Base-by-base conservation (phyloP, 2,888 invertebrate species). In the Zaprionus lineosus region DNA sequence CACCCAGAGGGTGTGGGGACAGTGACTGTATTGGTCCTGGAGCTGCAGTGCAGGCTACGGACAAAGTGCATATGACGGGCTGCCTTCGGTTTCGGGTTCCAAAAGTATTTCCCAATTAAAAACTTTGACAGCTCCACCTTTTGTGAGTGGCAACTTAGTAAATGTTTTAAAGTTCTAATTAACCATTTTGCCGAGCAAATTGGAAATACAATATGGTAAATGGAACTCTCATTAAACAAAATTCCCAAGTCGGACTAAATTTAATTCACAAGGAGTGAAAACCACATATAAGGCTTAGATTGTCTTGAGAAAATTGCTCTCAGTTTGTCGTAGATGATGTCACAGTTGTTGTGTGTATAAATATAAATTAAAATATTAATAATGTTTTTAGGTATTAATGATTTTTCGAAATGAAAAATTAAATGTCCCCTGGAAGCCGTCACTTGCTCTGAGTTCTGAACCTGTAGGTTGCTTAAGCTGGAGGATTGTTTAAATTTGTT, bases 21-120 rank as follows among this genome's bases (percentile, higher is more conserved):
- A n/a, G n/a, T n/a, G n/a, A n/a, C 2, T 4, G 24, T 24, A 8
- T n/a, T 24, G 24, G 24, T 29, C 3, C n/a, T 11, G 12, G 26
- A 28, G 8, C 5, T 34, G 28, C 26, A 33, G 9, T 40, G 2
- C 15, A n/a, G n/a, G 15, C n/a, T 37, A 18, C 15, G 44, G 43
- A 52, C 44, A 47, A 47, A 55, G 46, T 64, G 59, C 46, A 64
- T 52, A 58, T 58, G 59, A 56, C 51, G 58, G 43, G 6, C 14
- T n/a, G n/a, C n/a, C n/a, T n/a, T n/a, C 14, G 24, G 24, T 47
- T 36, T 19, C 14, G 21, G 36, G 2, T 9, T n/a, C 8, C 29
- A 28, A 48, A 65, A 70, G 57, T 36, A 67, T 60, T 55, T 72
- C 56, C 14, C 61, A 69, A 72, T 72, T 67, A 52, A 67, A 73